Conservation (phyloP, 2,113 vertebrate species). For the Asarcornis scutulata region DNA sequence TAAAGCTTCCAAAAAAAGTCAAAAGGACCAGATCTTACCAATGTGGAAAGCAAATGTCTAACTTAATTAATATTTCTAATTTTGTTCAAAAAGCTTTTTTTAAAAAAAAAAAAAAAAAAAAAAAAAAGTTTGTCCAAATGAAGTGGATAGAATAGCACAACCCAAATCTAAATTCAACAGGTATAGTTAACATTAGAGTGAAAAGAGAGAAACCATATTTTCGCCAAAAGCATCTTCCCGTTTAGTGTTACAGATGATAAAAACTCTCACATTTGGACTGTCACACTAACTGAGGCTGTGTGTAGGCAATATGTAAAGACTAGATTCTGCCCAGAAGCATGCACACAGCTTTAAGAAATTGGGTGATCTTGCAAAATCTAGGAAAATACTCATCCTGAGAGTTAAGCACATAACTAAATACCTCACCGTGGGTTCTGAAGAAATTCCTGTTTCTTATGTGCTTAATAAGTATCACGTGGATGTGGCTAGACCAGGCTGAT, state of each 20-base stretch:
- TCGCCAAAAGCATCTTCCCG: not conserved
- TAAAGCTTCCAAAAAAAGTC: not conserved
- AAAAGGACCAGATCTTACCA: not conserved
- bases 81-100: no score
- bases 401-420: not conserved
- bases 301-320: not conserved
- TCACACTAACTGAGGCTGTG: not conserved
- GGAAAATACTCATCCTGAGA: not conserved
- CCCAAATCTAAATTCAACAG: not conserved
- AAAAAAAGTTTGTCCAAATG: not conserved
- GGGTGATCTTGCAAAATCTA: not conserved
- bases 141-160: not conserved
- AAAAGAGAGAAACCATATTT: not conserved
- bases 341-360: not conserved
- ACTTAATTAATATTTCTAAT: not conserved
- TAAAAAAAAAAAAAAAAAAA: no score
- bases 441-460: not conserved
- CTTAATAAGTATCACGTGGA: not conserved
- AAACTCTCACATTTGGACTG: not conserved
- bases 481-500: fast-evolving
- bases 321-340: not conserved
- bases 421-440: not conserved
- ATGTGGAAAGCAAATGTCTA: not conserved
- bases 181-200: not conserved
- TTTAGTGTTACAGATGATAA: not conserved